A percentile compares a stretch with the other conserved stretches of the same genome.
phyloP scores from a whole-genome alignment of 35 echinoderm and acorn worm genomes.

The Patiria miniata region DNA sequence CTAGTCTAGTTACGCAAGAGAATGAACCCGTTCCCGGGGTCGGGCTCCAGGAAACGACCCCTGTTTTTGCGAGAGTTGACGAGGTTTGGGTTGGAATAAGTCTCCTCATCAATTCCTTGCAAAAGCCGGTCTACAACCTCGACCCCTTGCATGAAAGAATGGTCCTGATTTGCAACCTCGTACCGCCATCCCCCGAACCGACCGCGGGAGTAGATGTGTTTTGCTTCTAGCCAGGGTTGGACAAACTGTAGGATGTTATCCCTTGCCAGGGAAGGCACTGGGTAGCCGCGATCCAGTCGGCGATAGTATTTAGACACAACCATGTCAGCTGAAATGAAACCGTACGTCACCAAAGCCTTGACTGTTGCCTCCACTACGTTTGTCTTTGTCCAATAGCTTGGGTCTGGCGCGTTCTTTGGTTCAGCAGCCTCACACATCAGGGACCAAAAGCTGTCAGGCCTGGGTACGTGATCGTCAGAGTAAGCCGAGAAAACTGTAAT shows the following conservation, averaged over 20 bases:
- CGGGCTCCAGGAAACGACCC: not conserved
- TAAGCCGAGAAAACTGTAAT: slow-evolving; percentile 50
- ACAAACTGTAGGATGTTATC: slow-evolving; percentile 1
- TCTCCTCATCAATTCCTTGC: slow-evolving; percentile 1
- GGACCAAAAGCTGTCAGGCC: slow-evolving; percentile 21
- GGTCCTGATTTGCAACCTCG: slow-evolving; percentile 49
- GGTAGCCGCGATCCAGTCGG: slow-evolving; percentile 40
- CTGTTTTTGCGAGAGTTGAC: slow-evolving; percentile 28
- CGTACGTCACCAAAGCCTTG: not conserved
- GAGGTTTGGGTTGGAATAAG: slow-evolving; percentile 34
- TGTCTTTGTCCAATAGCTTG: not conserved
- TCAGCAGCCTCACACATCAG: slow-evolving; percentile 53
- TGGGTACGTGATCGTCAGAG: slow-evolving; percentile 47
- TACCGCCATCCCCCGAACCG: slow-evolving; percentile 55
- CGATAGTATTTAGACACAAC: slow-evolving; percentile 48
- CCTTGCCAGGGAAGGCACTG: slow-evolving; percentile 26
- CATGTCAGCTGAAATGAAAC: slow-evolving; percentile 28
- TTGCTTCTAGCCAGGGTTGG: slow-evolving; percentile 48
- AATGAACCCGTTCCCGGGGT: no score
- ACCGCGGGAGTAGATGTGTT: slow-evolving; percentile 31
- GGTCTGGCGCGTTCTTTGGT: not conserved
- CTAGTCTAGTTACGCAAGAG: no score
- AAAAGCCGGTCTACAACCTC: slow-evolving; percentile 37
- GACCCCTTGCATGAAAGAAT: slow-evolving; percentile 55
- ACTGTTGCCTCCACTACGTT: not conserved